Conservation (phyloP, 2,113 vertebrate genomes). For the Leptosomus discolor region DNA sequence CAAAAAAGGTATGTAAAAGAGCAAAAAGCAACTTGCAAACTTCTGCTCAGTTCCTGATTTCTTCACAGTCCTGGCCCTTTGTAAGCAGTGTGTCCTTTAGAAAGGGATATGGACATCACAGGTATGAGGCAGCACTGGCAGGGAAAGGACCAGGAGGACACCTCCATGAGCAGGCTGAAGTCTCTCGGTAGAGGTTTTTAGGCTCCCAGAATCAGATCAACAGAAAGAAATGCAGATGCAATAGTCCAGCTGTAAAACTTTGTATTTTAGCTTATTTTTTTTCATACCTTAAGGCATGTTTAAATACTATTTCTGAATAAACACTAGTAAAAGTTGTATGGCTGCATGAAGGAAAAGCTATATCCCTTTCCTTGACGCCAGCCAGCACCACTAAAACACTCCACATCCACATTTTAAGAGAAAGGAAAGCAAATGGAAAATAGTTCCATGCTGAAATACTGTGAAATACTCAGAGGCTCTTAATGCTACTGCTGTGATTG, state of each 20-base stretch:
- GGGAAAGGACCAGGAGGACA: not conserved
- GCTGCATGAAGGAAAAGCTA: not conserved
- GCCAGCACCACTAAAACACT: not conserved
- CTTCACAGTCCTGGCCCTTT: not conserved
- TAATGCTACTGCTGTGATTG: constrained; percentile 2
- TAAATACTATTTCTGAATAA: not conserved
- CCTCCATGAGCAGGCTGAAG: not conserved
- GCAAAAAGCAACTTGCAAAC: not conserved
- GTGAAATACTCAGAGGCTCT: not conserved
- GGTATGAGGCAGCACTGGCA: not conserved
- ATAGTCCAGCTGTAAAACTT: not conserved
- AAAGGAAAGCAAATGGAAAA: not conserved
- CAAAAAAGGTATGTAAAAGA: not conserved
- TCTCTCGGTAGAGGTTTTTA: not conserved
- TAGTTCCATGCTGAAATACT: not conserved
- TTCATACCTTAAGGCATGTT: not conserved
- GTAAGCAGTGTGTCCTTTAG: not conserved
- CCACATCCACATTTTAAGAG: not conserved
- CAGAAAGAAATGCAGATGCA: not conserved
- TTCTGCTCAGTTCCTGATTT: not conserved
- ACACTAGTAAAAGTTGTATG: not conserved
- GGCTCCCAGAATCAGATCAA: not conserved
- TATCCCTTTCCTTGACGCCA: not conserved
- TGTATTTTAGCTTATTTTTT: not conserved
- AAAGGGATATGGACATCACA: rapidly evolving